phyloP scores from a whole-genome alignment of 2,888 invertebrate genomes.

The Myopa tessellatipennis region DNA sequence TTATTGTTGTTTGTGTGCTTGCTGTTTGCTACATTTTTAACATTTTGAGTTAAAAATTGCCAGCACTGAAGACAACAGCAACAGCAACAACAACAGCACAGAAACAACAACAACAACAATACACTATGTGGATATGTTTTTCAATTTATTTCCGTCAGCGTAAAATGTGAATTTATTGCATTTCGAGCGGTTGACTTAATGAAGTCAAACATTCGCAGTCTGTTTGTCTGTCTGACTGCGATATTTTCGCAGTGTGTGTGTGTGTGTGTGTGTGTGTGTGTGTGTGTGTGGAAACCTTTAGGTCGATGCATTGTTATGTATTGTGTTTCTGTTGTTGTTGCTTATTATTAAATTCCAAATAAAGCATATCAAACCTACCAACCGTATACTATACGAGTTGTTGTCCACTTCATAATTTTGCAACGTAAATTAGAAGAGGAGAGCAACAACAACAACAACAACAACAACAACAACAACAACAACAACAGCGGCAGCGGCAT shows the following conservation, averaged over 20 bases:
- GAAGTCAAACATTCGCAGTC: slow-evolving; percentile 43
- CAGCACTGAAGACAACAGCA: neutral
- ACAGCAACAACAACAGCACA: slow-evolving; percentile 11
- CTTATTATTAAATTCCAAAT: slow-evolving; percentile 13
- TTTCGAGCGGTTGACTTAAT: slow-evolving; percentile 42
- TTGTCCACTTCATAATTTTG: neutral
- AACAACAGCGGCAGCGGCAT: slow-evolving; percentile 48
- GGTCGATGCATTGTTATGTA: neutral
- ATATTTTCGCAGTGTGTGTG: neutral
- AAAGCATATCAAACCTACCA: slow-evolving; percentile 12
- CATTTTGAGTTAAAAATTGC: slow-evolving; percentile 28
- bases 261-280: neutral
- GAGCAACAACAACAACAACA: slow-evolving; percentile 43
- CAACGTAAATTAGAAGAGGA: slow-evolving; percentile 55
- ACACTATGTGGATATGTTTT: slow-evolving; percentile 3
- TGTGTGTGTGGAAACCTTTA: slow-evolving; percentile 17
- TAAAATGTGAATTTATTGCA: slow-evolving; percentile 44
- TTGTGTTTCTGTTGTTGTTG: slow-evolving; percentile 18
- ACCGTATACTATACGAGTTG: neutral
- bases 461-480: slow-evolving; percentile 49
- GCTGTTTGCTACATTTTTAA: neutral
- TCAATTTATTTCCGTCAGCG: slow-evolving; percentile 47
- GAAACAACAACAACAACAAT: slow-evolving; percentile 10
- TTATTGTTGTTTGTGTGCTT: neutral
- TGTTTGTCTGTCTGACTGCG: neutral